phyloP scores from a whole-genome alignment of 2,888 invertebrate species.

The Antitype chi region DNA sequence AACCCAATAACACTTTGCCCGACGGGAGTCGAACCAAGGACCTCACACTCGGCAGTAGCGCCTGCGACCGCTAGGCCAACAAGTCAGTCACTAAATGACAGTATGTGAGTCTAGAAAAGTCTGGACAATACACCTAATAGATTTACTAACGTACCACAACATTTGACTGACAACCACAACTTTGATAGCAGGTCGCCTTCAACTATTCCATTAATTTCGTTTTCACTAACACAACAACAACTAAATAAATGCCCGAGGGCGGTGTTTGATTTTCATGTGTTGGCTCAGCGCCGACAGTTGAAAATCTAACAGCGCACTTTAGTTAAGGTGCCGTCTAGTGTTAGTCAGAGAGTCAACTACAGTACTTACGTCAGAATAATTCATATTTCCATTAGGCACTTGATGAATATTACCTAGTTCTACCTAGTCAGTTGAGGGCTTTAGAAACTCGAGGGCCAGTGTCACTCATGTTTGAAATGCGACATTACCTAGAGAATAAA shows the following conservation, averaged over 20 bases:
- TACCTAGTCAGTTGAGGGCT: conserved; percentile 44
- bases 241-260: neutral
- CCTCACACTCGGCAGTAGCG: too few relatives aligned
- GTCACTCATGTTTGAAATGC: conserved; percentile 26
- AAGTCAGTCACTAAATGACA: too few relatives aligned
- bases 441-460: conserved; percentile 41
- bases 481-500: conserved; percentile 18
- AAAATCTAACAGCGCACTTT: neutral
- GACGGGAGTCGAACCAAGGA: too few relatives aligned
- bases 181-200: conserved; percentile 21
- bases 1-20: too few relatives aligned
- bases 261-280: neutral
- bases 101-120: neutral
- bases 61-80: too few relatives aligned
- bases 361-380: conserved; percentile 58
- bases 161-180: conserved; percentile 9
- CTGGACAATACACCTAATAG: too few relatives aligned
- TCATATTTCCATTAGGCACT: conserved; percentile 65
- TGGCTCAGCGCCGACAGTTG: neutral
- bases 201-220: conserved; percentile 41
- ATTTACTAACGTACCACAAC: neutral
- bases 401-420: conserved; percentile 59
- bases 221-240: neutral
- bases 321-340: neutral
- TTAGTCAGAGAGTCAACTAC: conserved; percentile 26